These are phyloP conservation scores for Eupeodes corollae DNA, from an alignment of 1,140 invertebrate species.

Conservation along the genomic window DNA sequence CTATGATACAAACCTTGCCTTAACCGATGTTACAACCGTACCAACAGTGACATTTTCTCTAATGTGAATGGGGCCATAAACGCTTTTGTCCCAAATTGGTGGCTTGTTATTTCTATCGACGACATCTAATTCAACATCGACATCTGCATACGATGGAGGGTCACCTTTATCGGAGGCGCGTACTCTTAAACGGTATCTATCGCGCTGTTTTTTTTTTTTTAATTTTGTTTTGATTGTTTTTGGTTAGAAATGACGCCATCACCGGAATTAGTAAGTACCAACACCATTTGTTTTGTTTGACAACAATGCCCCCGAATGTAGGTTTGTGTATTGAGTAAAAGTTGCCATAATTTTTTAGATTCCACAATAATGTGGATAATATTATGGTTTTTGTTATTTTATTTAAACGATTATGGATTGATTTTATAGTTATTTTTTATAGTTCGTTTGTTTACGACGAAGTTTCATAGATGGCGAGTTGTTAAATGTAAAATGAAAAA, in stretches of 20 bases:
- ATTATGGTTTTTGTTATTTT: neutral
- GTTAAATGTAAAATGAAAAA: constrained; percentile 4
- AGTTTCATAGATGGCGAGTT: neutral
- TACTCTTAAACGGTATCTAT: constrained; percentile 87
- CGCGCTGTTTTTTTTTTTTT: constrained; percentile 55
- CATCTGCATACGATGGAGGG: constrained; percentile 78
- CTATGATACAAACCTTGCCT: constrained; percentile 90
- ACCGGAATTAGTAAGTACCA: neutral
- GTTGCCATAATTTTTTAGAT: too few species aligned
- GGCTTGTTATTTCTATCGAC: constrained; percentile 97
- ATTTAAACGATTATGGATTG: neutral
- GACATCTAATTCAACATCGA: constrained; percentile 93
- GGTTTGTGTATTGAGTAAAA: neutral
- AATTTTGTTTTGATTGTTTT: neutral
- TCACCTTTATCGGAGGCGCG: constrained; percentile 83
- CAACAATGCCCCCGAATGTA: neutral
- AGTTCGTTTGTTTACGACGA: neutral
- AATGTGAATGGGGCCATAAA: constrained; percentile 92
- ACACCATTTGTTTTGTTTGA: neutral
- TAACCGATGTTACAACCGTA: constrained; percentile 90
- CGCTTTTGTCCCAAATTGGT: constrained; percentile 83
- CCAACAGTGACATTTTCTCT: constrained; percentile 96
- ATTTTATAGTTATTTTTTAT: neutral
- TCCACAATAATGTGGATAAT: neutral
- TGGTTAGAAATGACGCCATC: neutral